Evolutionary conservation across 2,888 invertebrate species (phyloP), one percentile per base, ranked within the genome.

Genomic region (Diogma glabrata): DNA sequence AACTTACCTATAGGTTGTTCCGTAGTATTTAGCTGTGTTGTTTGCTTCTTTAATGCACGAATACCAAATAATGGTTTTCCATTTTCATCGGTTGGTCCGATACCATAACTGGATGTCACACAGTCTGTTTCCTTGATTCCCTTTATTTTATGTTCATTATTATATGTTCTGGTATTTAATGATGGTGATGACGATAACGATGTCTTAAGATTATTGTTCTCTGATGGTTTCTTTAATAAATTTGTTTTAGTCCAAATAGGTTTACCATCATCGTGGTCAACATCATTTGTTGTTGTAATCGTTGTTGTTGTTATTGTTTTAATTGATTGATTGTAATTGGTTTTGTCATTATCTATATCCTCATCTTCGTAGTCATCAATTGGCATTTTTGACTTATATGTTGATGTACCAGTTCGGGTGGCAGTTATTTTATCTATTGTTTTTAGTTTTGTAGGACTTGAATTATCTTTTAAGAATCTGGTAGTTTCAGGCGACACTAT

Each of bases 91-190:
- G 84, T 80, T 22, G 88, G 88, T 1, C 88, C 88, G 2, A 86
- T 83, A 2, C 87, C 87, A 65, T 88, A 88, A 64, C 86, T 84
- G 2, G 87, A 87, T 3, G 83, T 87, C 53, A 88, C 82, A 23
- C 77, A 77, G 63, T 85, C 83, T 0, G 74, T 75, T 1, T 65
- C 62, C n/a, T n/a, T n/a, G n/a, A n/a, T n/a, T n/a, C n/a, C n/a
- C n/a, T n/a, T n/a, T n/a, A n/a, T n/a, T 24, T 53, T 53, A 3
- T 60, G 53, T 49, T 70, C 67, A 72, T 43, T 51, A 55, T 10
- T 54, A 51, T 30, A 55, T 56, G 36, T 52, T 57, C 57, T 52
- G 54, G 62, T 51, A n/a, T 19, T 51, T 33, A 14, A 40, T 3
- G 23, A 12, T 50, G 53, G 48, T 2, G 67, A 65, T 56, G 72